Evolutionary conservation across 1,140 invertebrate species (phyloP).

Genomic region (Ceratina australensis): DNA sequence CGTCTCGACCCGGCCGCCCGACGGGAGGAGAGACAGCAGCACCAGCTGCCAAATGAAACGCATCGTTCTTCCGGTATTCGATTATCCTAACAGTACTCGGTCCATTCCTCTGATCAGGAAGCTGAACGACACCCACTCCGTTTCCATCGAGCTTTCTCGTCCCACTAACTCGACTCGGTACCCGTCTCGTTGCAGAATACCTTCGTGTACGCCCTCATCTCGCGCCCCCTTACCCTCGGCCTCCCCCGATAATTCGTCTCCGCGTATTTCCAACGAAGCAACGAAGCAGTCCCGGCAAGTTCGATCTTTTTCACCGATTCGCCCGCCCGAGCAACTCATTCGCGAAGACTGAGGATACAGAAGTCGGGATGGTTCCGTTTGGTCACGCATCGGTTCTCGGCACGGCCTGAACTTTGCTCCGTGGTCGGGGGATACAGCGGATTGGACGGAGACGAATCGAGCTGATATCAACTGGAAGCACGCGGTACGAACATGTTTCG

Average conservation of each 20-base stretch:
- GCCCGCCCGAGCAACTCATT: constrained; percentile 50
- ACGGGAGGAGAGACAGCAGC: constrained; percentile 48
- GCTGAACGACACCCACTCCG: not conserved
- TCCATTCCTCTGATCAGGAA: not conserved
- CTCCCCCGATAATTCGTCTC: no score
- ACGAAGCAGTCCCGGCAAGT: not conserved
- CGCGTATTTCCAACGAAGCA: not conserved
- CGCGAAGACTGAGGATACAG: constrained; percentile 72
- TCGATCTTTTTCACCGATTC: constrained; percentile 8
- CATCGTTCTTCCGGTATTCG: constrained; percentile 9
- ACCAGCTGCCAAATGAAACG: constrained; percentile 31
- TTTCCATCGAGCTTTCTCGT: constrained; percentile 3
- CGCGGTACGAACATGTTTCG: constrained; percentile 71
- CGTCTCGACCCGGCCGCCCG: constrained; percentile 30
- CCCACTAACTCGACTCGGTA: not conserved
- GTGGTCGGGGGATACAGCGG: constrained; percentile 61
- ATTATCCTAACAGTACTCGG: not conserved
- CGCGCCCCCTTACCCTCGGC: not conserved
- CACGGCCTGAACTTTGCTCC: constrained; percentile 73
- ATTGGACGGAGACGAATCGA: constrained; percentile 68
- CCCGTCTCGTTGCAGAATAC: no score
- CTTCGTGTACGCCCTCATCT: not conserved
- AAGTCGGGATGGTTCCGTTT: constrained; percentile 67
- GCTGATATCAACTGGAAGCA: constrained; percentile 71
- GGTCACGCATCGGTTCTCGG: constrained; percentile 69